Conservation (phyloP, 2,888 invertebrate genomes). For the Glaucopsyche alexis region DNA sequence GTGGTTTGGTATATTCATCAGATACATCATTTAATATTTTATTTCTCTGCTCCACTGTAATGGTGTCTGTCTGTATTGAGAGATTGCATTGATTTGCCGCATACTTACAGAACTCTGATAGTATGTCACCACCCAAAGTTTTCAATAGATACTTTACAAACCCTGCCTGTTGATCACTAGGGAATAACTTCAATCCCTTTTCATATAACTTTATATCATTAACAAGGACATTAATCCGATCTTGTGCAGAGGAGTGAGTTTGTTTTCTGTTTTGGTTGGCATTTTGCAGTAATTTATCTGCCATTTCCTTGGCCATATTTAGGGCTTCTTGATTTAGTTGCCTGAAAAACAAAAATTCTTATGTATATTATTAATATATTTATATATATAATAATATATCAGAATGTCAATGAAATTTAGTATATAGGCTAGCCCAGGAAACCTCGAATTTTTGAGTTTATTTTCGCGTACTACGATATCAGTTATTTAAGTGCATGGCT, state of each 20-base stretch:
- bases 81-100: conserved; percentile 87
- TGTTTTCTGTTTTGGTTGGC: conserved; percentile 85
- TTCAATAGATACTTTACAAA: conserved; percentile 91
- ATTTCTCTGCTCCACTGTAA: conserved; percentile 83
- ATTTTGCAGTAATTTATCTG: conserved; percentile 86
- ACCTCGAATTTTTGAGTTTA: too few relatives aligned
- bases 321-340: conserved; percentile 84
- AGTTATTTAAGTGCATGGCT: too few relatives aligned
- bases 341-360: conserved; percentile 55
- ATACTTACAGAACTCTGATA: conserved; percentile 88
- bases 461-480: too few relatives aligned
- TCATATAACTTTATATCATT: conserved; percentile 89
- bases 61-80: conserved; percentile 79
- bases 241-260: conserved; percentile 89
- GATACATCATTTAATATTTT: conserved; percentile 86
- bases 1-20: conserved; percentile 83
- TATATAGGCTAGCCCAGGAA: too few relatives aligned
- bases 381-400: too few relatives aligned
- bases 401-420: too few relatives aligned
- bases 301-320: conserved; percentile 85
- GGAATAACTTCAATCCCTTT: conserved; percentile 85
- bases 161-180: conserved; percentile 82
- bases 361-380: too few relatives aligned
- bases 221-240: conserved; percentile 87
- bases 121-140: conserved; percentile 89